These are phyloP conservation scores for Chrysotoxum bicinctum DNA, from an alignment of 2,888 invertebrate species.

Conservation along the genomic window DNA sequence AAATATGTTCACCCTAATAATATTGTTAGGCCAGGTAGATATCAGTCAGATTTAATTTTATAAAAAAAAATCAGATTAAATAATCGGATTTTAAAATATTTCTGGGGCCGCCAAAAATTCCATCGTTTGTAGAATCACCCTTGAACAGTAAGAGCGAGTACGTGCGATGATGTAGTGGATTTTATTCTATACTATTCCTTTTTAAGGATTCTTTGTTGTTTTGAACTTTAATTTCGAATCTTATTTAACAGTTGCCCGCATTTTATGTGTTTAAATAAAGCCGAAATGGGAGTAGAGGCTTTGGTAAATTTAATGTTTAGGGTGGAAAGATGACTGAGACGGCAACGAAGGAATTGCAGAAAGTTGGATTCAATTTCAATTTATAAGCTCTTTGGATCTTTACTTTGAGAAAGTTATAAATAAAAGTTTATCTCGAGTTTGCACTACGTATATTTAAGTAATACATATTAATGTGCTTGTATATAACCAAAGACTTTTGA, in stretches of 20 bases:
- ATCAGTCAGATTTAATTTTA: too few species aligned
- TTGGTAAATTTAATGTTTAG: not conserved
- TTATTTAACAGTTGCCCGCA: not conserved
- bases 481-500: not conserved
- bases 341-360: not conserved
- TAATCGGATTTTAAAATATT: too few species aligned
- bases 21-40: too few species aligned
- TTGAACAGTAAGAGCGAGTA: not conserved
- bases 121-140: not conserved
- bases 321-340: not conserved
- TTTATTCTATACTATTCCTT: not conserved
- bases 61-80: too few species aligned
- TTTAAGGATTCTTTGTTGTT: not conserved
- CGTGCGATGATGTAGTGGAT: not conserved
- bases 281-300: not conserved
- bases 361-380: not conserved
- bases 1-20: too few species aligned
- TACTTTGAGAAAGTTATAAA: not conserved
- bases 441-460: not conserved
- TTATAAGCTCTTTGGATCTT: not conserved
- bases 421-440: not conserved
- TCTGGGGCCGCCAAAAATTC: too few species aligned
- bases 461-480: not conserved
- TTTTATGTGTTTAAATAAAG: constrained; percentile 1
- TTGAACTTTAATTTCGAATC: not conserved